Conservation (phyloP, 2,113 vertebrate genomes). For the Entelurus aequoreus region DNA sequence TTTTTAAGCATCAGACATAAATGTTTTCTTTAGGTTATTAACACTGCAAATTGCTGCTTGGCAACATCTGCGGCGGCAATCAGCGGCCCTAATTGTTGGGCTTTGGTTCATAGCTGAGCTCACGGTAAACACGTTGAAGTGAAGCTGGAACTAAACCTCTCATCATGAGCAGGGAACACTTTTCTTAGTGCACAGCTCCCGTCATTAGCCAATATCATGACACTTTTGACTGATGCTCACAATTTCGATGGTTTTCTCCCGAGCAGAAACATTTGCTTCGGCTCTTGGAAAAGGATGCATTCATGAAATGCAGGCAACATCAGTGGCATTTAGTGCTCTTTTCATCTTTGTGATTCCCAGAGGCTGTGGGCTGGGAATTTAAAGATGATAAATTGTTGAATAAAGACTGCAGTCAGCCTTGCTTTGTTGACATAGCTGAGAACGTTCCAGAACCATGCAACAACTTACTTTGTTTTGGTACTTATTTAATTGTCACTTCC, state of each 20-base stretch:
- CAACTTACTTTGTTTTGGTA: no score
- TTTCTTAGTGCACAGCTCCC: slow-evolving; percentile 36
- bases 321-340: slow-evolving; percentile 24
- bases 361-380: slow-evolving; percentile 8
- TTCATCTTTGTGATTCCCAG: slow-evolving; percentile 22
- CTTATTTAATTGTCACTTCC: no score
- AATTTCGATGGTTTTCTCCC: slow-evolving; percentile 53
- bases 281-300: slow-evolving; percentile 29
- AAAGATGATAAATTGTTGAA: background rate
- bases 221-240: slow-evolving; percentile 57
- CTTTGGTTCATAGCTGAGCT: slow-evolving; percentile 64
- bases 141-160: slow-evolving; percentile 31
- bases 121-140: slow-evolving; percentile 37
- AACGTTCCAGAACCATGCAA: background rate
- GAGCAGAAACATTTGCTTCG: slow-evolving; percentile 64
- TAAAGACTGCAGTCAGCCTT: background rate
- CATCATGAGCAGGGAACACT: slow-evolving; percentile 28
- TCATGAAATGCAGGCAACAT: slow-evolving; percentile 65
- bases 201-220: slow-evolving; percentile 53
- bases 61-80: slow-evolving; percentile 74
- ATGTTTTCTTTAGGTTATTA: slow-evolving; percentile 85
- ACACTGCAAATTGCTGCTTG: slow-evolving; percentile 76
- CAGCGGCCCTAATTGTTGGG: slow-evolving; percentile 68
- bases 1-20: slow-evolving; percentile 71
- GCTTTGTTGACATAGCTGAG: background rate